phyloP scores from a whole-genome alignment of 2,797 vertebrate genomes.

The Lithobates pipiens region DNA sequence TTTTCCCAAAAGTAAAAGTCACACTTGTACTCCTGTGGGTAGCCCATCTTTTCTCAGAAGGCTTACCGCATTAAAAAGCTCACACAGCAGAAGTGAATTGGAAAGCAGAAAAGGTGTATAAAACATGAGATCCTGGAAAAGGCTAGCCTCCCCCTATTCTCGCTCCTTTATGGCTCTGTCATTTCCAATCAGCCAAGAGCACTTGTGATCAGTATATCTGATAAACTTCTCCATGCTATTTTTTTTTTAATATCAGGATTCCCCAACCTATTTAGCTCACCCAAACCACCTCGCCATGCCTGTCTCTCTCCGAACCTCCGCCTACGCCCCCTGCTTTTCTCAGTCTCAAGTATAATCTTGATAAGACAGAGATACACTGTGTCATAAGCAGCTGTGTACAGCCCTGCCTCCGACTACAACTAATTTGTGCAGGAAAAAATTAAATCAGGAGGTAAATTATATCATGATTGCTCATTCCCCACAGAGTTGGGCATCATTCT shows the following conservation, averaged over 20 bases:
- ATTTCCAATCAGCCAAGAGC: slow-evolving; percentile 73
- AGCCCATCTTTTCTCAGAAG: slow-evolving; percentile 10
- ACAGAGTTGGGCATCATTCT: slow-evolving; percentile 96
- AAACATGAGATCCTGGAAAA: slow-evolving; percentile 65
- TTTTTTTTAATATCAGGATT: slow-evolving; percentile 76
- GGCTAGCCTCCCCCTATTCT: slow-evolving; percentile 69
- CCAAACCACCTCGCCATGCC: background rate
- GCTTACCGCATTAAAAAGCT: slow-evolving; percentile 50
- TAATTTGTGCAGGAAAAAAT: slow-evolving; percentile 92
- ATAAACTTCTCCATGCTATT: slow-evolving; percentile 82
- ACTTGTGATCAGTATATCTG: slow-evolving; percentile 76
- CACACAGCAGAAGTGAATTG: slow-evolving; percentile 53
- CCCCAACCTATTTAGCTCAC: slow-evolving; percentile 69
- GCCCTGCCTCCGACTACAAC: slow-evolving; percentile 75
- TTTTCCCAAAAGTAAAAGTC: slow-evolving; percentile 9
- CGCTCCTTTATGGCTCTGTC: slow-evolving; percentile 77
- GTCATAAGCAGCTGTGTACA: slow-evolving; percentile 74
- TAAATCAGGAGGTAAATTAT: slow-evolving; percentile 99
- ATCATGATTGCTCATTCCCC: slow-evolving; percentile 98
- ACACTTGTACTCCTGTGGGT: background rate
- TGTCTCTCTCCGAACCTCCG: background rate
- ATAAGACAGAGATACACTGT: slow-evolving; percentile 72
- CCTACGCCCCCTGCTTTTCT: slow-evolving; percentile 63
- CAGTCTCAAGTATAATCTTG: slow-evolving; percentile 78
- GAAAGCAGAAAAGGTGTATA: slow-evolving; percentile 67